Conservation (phyloP, 1,140 invertebrate species). For the Rhyzopertha dominica region DNA sequence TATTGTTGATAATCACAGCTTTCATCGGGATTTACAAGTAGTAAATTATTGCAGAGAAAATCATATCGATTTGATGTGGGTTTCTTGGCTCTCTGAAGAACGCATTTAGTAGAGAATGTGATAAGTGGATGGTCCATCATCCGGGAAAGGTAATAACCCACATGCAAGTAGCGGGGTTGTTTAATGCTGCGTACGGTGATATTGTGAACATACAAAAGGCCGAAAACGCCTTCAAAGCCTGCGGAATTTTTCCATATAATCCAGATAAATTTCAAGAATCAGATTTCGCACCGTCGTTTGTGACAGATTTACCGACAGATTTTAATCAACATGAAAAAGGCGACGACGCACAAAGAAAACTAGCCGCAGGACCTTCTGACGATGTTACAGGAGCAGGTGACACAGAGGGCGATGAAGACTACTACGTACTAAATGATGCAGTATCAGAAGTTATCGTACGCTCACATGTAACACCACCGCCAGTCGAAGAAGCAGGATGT, state of each 20-base stretch:
- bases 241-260: slow-evolving; percentile 9
- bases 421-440: too few relatives aligned
- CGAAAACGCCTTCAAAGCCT: slow-evolving; percentile 8
- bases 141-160: too few relatives aligned
- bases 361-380: neutral
- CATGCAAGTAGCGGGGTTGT: slow-evolving; percentile 11
- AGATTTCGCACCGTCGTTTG: slow-evolving; percentile 8
- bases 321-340: neutral
- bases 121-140: slow-evolving; percentile 15
- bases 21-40: too few relatives aligned
- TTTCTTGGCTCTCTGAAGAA: slow-evolving; percentile 13
- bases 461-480: slow-evolving; percentile 1
- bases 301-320: slow-evolving; percentile 1
- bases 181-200: slow-evolving; percentile 7
- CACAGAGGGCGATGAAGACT: neutral
- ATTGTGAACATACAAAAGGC: slow-evolving; percentile 11
- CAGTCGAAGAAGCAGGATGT: neutral
- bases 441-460: too few relatives aligned
- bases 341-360: neutral
- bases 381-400: neutral
- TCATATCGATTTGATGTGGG: too few relatives aligned
- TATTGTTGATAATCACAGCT: too few relatives aligned
- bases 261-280: slow-evolving; percentile 7
- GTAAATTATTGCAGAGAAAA: too few relatives aligned
- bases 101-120: slow-evolving; percentile 11